Conservation (phyloP, 1,140 invertebrate species). For the Drosophila nebulosa region DNA sequence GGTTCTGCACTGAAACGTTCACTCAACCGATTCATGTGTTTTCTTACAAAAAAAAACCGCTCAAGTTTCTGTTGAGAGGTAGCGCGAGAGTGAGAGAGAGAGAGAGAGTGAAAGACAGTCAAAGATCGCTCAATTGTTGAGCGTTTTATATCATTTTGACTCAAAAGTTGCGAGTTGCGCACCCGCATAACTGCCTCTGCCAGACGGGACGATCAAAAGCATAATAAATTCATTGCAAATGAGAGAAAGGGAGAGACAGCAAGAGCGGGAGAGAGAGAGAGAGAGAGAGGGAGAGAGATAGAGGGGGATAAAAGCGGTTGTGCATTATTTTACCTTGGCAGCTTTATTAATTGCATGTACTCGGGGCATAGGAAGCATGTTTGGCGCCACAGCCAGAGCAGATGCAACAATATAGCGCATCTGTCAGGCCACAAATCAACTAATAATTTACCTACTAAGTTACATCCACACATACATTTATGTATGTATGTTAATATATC, state of each 20-base stretch:
- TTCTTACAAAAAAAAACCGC: too few relatives aligned
- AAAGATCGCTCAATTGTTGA: conserved; percentile 32
- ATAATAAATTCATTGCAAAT: conserved; percentile 54
- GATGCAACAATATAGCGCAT: conserved; percentile 43
- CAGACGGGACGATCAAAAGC: conserved; percentile 63
- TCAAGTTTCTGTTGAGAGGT: too few relatives aligned
- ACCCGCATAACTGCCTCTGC: conserved; percentile 5
- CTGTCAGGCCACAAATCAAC: conserved; percentile 61
- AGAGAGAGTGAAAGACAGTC: neutral
- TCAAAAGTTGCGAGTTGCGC: conserved; percentile 13
- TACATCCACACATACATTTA: conserved; percentile 13
- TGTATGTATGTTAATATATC: too few relatives aligned
- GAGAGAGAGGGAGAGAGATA: neutral
- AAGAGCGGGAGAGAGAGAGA: neutral
- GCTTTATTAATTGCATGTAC: conserved; percentile 69
- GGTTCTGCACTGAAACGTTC: conserved; percentile 55
- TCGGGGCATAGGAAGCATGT: conserved; percentile 34
- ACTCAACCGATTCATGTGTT: conserved; percentile 38
- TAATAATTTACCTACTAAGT: conserved; percentile 51
- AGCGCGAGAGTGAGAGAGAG: neutral
- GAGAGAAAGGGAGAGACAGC: conserved; percentile 22
- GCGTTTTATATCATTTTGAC: conserved; percentile 7
- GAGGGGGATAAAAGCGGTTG: conserved; percentile 29
- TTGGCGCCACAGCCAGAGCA: conserved; percentile 54
- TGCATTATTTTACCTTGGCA: conserved; percentile 72